Evolutionary conservation across 1,140 invertebrate genomes (phyloP).

Genomic region (Bombus waltoni): DNA sequence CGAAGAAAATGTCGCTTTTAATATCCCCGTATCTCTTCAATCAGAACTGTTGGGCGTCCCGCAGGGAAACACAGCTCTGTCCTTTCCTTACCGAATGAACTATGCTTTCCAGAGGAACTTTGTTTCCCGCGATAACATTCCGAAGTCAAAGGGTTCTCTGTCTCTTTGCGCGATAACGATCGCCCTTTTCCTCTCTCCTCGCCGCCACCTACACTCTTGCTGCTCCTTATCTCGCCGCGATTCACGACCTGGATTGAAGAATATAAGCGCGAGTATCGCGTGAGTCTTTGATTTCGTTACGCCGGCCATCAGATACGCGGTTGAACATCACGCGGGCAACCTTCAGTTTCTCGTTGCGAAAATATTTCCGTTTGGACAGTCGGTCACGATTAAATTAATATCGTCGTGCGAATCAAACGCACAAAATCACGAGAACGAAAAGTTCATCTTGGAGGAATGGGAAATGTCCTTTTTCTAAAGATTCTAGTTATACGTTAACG

Average conservation of each 20-base stretch:
- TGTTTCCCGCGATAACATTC: constrained; percentile 73
- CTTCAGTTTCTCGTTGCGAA: too few relatives aligned
- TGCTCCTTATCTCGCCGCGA: constrained; percentile 32
- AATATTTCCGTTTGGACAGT: background rate
- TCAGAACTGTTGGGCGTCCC: constrained; percentile 74
- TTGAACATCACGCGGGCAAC: background rate
- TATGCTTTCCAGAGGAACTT: constrained; percentile 69
- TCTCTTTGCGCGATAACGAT: constrained; percentile 66
- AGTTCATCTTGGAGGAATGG: too few relatives aligned
- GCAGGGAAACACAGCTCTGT: constrained; percentile 70
- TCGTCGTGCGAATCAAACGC: background rate
- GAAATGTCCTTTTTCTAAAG: too few relatives aligned
- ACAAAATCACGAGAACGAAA: too few relatives aligned
- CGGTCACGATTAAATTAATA: background rate
- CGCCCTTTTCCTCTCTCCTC: background rate
- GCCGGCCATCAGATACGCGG: constrained; percentile 27
- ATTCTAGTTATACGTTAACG: too few relatives aligned
- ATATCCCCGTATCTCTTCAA: constrained; percentile 72
- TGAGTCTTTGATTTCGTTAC: constrained; percentile 49
- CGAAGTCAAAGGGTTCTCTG: constrained; percentile 65
- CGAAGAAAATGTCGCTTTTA: constrained; percentile 72
- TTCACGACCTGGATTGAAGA: constrained; percentile 49
- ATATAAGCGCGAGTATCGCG: constrained; percentile 45
- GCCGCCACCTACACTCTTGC: background rate
- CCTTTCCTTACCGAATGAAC: constrained; percentile 69